phyloP scores from a whole-genome alignment of 2,888 invertebrate species.

The Allygus modestus region DNA sequence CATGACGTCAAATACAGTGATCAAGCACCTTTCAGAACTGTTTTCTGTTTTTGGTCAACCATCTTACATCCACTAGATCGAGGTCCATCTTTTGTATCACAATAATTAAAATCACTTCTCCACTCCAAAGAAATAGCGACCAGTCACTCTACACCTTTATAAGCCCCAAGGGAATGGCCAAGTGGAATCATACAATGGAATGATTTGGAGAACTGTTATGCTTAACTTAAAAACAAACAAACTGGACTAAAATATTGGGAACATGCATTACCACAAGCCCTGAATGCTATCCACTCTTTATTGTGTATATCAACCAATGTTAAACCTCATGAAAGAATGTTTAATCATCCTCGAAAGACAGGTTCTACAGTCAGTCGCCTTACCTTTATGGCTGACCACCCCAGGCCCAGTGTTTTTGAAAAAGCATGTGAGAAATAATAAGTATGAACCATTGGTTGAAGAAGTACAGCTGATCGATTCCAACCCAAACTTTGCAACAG shows the following conservation, averaged over 20 bases:
- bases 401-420: neutral
- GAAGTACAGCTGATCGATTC: slow-evolving; percentile 67
- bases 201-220: neutral
- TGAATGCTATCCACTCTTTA: neutral
- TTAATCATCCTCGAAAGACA: slow-evolving; percentile 58
- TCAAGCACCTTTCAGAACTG: neutral
- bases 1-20: neutral
- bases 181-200: slow-evolving; percentile 8
- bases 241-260: slow-evolving; percentile 52
- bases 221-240: neutral
- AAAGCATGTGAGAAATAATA: slow-evolving; percentile 26
- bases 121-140: neutral
- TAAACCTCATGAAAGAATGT: neutral
- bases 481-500: slow-evolving; percentile 65
- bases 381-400: neutral
- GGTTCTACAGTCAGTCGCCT: slow-evolving; percentile 55
- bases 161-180: slow-evolving; percentile 51
- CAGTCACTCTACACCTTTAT: slow-evolving; percentile 37
- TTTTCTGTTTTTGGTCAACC: neutral
- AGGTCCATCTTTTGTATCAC: neutral
- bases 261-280: neutral
- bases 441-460: slow-evolving; percentile 68
- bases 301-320: neutral
- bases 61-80: neutral
- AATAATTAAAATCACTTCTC: neutral